phyloP scores from a whole-genome alignment of 2,113 vertebrate genomes.

The Aleadryas rufinucha region DNA sequence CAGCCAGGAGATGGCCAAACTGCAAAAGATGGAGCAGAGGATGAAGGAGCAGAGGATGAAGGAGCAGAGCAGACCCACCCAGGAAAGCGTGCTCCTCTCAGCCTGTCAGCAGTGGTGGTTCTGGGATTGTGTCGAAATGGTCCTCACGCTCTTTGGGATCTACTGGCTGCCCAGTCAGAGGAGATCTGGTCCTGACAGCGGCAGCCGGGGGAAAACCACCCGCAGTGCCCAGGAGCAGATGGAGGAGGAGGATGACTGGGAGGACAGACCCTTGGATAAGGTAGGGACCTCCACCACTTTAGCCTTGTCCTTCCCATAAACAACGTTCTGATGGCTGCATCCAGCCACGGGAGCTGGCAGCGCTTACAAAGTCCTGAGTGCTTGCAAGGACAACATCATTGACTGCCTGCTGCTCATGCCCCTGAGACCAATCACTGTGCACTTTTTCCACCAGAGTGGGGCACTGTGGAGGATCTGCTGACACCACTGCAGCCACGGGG shows the following conservation, averaged over 20 bases:
- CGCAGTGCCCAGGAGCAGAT: background rate
- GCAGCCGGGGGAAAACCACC: background rate
- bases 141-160: background rate
- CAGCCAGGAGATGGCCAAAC: background rate
- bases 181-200: background rate
- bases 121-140: background rate
- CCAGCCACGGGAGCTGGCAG: background rate
- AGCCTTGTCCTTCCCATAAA: background rate
- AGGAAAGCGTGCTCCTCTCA: accelerated
- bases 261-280: background rate
- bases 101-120: background rate
- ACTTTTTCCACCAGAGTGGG: background rate
- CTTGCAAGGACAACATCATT: background rate
- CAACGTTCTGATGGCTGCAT: background rate
- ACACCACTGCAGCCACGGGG: background rate
- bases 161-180: background rate
- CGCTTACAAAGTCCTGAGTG: accelerated
- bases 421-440: background rate
- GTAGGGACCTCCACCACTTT: background rate
- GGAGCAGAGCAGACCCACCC: background rate
- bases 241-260: background rate
- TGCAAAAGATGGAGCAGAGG: background rate
- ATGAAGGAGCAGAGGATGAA: background rate
- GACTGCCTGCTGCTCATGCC: accelerated
- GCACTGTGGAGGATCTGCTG: background rate